Base-by-base conservation (phyloP, 2,113 vertebrate species). In the Eclectus roratus region DNA sequence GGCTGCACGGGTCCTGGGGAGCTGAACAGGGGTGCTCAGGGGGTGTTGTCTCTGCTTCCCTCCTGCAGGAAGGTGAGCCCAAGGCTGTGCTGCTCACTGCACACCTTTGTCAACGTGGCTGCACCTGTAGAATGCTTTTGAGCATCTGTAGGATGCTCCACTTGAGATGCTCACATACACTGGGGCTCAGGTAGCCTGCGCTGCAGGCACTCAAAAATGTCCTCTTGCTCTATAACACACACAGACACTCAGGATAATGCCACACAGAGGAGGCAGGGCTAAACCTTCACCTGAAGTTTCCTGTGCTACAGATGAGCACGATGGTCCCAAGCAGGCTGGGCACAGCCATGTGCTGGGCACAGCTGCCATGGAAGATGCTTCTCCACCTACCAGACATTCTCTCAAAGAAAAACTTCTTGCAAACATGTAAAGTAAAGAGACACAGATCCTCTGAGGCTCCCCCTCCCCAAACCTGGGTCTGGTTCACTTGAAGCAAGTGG, bases 91-190 rank as follows among this genome's bases (percentile, higher is more conserved):
- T 61, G 53, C 31, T 49, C 15, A 0, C 3, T 11, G 15, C n/a
- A 7, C 63, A 5, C 15, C 72, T 77, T 6, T 27, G 13, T 10
- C 39, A 4, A 33, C 0, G 10, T 16, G 53, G 33, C 39, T 73
- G 12, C n/a, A 5, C 13, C 65, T 3, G 0, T 2, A 24, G 33
- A 3, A 5, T 77, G 21, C 4, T 7, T 58, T 58, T 24, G 13
- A 35, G 10, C 24, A 5, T 16, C 65, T 3, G 0, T 2, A 28
- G 33, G 4, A 3, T 83, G 19, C 4, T 7, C 31, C 6, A 0
- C 33, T 28, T 0, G 64, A 20, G 69, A 24, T 13, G 35, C 68
- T 76, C 8, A 5, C 13, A 0, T 7, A 13, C 1, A 1, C 25
- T 3, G 7, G 14, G 31, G 47, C 15, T 63, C 31, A 17, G 73